Base-by-base conservation (phyloP, 2,797 vertebrate species). In the Cuniculus paca region DNA sequence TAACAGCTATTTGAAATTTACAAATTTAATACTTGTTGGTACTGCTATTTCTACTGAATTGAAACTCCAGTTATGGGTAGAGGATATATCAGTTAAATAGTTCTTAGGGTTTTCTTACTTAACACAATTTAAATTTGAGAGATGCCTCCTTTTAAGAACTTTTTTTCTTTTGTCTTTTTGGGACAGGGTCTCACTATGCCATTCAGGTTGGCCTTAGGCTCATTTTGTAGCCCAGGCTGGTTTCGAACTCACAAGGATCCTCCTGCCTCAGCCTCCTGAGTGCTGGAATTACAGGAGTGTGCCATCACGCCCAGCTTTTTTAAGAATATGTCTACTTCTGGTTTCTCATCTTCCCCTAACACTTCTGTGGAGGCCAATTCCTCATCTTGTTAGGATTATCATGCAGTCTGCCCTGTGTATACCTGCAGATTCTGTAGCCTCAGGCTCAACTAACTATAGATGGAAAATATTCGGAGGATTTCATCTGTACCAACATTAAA, bases 41-140 rank as follows among this genome's bases (percentile, higher is more conserved):
- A 5, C 52, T 77, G 45, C n/a, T 86, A 26, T 52, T 31, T 81
- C 14, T 56, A 72, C 24, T 31, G 31, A 92, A 72, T 34, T 14
- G 34, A 93, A 80, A 95, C 1, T 17, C 28, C 22, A 79, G 31
- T 88, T 61, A 52, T 72, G n/a, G 34, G 36, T 3, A 65, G 61
- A 82, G 8, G 22, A 79, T 28, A 14, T 16, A 31, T 2, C 19
- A 39, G 58, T 70, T 14, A 74, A 54, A 61, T 17, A 39, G 26
- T 52, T 84, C 61, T 63, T 34, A 65, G 7, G 42, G 2, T 81
- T 94, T 90, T 92, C 65, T 94, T 78, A 72, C n/a, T 39, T 74
- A 80, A 77, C 50, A 34, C 0, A 72, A 0, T 88, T 85, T 91
- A 54, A 28, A 48, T 91, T 13, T 31, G 81, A 83, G 56, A 56